Conservation (phyloP, 2,113 vertebrate genomes). For the Odocoileus virginianus region DNA sequence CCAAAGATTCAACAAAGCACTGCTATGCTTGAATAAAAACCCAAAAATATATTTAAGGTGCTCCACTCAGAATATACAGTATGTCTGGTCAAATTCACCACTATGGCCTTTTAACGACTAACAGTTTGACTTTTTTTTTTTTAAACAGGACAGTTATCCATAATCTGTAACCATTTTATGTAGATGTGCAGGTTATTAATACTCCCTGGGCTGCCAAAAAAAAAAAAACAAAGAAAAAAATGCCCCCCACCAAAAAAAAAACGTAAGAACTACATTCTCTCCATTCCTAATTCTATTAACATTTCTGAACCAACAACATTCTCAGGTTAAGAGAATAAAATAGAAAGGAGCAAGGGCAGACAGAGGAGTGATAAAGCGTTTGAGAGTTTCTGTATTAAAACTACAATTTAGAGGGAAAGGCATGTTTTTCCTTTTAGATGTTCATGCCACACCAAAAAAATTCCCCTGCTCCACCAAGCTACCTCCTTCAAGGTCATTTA, state of each 20-base stretch:
- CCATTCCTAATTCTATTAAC: background rate
- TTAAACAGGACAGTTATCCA: background rate
- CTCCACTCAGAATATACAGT: background rate
- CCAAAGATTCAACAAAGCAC: background rate
- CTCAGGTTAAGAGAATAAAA: background rate
- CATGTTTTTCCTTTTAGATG: background rate
- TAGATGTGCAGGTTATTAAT: background rate
- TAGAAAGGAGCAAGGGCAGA: background rate
- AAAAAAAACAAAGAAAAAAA: background rate
- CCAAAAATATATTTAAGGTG: background rate
- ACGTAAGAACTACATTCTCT: background rate
- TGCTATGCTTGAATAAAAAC: background rate
- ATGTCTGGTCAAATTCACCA: background rate
- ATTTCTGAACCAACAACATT: background rate
- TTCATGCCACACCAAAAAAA: background rate
- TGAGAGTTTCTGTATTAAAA: background rate
- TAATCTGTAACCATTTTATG: slow-evolving; percentile 45
- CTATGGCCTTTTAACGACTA: background rate
- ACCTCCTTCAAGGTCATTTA: slow-evolving; percentile 79
- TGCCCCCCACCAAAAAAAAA: accelerated
- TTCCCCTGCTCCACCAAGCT: background rate
- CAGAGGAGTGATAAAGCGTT: background rate
- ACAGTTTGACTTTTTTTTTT: background rate
- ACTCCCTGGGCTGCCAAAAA: background rate
- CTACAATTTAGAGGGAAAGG: background rate